Conservation (phyloP, 1,140 invertebrate species). For the Halesus radiatus region DNA sequence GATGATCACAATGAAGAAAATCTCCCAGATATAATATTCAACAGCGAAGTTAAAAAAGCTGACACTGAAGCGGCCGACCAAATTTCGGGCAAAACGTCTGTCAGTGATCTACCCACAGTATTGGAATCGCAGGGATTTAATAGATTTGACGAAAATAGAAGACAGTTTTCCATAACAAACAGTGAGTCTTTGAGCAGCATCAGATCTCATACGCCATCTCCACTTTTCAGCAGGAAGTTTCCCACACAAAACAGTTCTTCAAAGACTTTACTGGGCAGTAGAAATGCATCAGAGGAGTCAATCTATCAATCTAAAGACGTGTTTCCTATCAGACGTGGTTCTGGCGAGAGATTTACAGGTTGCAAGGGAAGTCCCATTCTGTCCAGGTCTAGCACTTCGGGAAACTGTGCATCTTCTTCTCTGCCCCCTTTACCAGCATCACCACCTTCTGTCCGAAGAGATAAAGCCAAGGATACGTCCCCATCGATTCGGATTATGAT, state of each 20-base stretch:
- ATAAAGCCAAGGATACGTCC: conserved; percentile 74
- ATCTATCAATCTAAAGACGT: conserved; percentile 48
- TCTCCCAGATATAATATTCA: conserved; percentile 52
- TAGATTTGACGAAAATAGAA: conserved; percentile 35
- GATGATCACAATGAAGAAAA: conserved; percentile 47
- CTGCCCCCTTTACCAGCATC: conserved; percentile 69
- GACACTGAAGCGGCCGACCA: conserved; percentile 25
- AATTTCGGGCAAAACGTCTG: not conserved
- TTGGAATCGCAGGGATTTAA: not conserved
- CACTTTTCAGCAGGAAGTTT: conserved; percentile 45
- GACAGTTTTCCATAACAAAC: conserved; percentile 37
- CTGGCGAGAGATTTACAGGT: conserved; percentile 47
- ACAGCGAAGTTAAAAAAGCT: conserved; percentile 34
- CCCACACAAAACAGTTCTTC: conserved; percentile 42
- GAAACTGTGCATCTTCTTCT: conserved; percentile 55
- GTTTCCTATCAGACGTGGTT: conserved; percentile 45
- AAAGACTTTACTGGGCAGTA: conserved; percentile 39
- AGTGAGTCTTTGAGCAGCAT: conserved; percentile 50
- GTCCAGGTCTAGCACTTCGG: conserved; percentile 62
- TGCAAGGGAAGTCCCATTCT: conserved; percentile 59
- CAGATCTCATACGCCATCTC: conserved; percentile 52
- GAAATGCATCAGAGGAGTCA: conserved; percentile 55
- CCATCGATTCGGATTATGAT: conserved; percentile 79
- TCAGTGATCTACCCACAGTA: not conserved
- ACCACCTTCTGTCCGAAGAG: conserved; percentile 70